Base-by-base conservation (phyloP, 2,797 vertebrate genomes). In the Myripristis jacobus region DNA sequence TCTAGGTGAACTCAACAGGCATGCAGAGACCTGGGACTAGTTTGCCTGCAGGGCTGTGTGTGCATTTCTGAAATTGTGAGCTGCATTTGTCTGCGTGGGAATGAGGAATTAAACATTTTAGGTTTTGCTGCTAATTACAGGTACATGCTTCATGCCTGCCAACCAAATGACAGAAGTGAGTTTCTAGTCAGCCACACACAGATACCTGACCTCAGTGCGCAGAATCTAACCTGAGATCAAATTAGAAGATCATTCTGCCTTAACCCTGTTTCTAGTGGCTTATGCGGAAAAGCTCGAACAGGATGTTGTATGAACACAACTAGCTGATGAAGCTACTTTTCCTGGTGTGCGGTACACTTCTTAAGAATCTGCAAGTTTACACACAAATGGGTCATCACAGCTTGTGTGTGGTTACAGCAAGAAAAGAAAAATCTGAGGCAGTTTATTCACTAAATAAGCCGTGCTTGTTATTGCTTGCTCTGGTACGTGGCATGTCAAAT, bases 331-430 rank as follows among this genome's bases (percentile, higher is more conserved):
- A 66, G 88, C 85, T 52, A 60, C 19, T 66, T 75, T 51, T 25
- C 12, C 19, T 25, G 15, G 2, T 31, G 72, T 63, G 78, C 6
- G 55, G 80, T 66, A 24, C 1, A 7, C 52, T 83, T 88, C 82
- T 82, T 1, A 31, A 82, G 76, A 86, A 82, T 68, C 60, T 0
- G 66, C 77, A 67, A 25, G 57, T 66, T 77, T 31, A 56, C 12
- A 44, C 63, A 70, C 29, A 87, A 88, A 50, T 79, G 71, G 89
- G 90, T 90, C 90, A 87, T 21, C 47, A 22, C 41, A 54, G 62
- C 25, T 2, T 0, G 6, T 58, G 1, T 77, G 87, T 6, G 88
- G 90, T 85, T 46, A 21, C 27, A 66, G 15, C 54, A 7, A 58
- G 47, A 59, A 80, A 10, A 24, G 19, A 15, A 0, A n/a, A 24